Evolutionary conservation across 2,797 vertebrate genomes (phyloP).

Genomic region (Chaetodon trifasciatus): DNA sequence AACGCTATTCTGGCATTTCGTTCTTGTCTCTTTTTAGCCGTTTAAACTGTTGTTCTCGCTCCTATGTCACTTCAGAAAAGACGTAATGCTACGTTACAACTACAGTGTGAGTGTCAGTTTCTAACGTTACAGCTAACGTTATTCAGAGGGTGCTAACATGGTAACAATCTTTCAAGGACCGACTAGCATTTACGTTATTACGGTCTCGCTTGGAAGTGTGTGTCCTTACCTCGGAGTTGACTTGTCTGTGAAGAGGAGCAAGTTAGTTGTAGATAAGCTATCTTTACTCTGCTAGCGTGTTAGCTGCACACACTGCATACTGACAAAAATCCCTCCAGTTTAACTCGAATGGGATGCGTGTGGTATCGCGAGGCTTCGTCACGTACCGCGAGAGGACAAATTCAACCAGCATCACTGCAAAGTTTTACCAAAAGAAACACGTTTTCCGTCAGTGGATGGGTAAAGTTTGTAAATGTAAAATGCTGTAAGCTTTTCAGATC

Average conservation of each 20-base stretch:
- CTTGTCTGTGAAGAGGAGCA: conserved; percentile 11
- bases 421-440: neutral
- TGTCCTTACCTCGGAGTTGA: conserved; percentile 28
- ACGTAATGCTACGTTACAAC: neutral
- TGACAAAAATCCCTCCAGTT: conserved; percentile 70
- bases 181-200: fast-evolving
- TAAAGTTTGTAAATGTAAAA: neutral
- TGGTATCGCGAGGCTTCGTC: conserved; percentile 30
- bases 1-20: neutral
- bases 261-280: neutral
- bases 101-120: neutral
- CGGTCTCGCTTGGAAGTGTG: fast-evolving
- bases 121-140: neutral
- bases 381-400: conserved; percentile 43
- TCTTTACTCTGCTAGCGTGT: conserved; percentile 34
- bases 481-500: neutral
- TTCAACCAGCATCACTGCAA: too few species aligned
- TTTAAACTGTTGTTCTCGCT: neutral
- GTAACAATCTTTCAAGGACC: neutral
- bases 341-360: conserved; percentile 26
- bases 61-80: neutral
- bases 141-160: neutral
- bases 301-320: conserved; percentile 16
- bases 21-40: neutral
- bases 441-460: neutral